A percentile compares a stretch with the other conserved stretches of the same genome.
phyloP scores from a whole-genome alignment of 2,113 vertebrate genomes.

The Varanus komodoensis region DNA sequence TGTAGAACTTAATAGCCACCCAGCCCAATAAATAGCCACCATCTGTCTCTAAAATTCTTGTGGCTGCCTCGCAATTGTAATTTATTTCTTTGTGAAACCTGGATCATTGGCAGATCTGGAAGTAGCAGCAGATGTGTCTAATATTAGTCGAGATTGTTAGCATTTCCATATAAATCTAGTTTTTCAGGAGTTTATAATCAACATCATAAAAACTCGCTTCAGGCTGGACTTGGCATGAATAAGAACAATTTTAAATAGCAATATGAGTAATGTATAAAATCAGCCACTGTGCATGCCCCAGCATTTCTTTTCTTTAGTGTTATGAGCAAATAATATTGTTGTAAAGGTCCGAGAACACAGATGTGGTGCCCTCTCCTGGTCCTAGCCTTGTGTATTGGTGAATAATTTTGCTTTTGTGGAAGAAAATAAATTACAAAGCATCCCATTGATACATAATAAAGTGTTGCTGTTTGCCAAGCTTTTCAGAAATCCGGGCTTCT shows the following conservation, averaged over 20 bases:
- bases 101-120: slow-evolving; percentile 8
- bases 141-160: slow-evolving; percentile 22
- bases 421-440: not conserved
- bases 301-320: slow-evolving; percentile 11
- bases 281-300: slow-evolving; percentile 1
- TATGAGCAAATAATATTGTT: slow-evolving; percentile 18
- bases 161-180: slow-evolving; percentile 32
- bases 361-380: slow-evolving; percentile 28
- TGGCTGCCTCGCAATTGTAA: slow-evolving; percentile 15
- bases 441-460: not conserved
- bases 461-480: not conserved
- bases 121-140: slow-evolving; percentile 23
- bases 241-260: slow-evolving; percentile 28
- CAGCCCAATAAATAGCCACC: slow-evolving; percentile 15
- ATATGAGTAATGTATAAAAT: slow-evolving; percentile 18
- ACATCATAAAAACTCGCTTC: slow-evolving; percentile 17
- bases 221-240: slow-evolving; percentile 18
- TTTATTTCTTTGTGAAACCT: slow-evolving; percentile 23
- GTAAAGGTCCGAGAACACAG: slow-evolving; percentile 25
- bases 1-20: slow-evolving; percentile 24
- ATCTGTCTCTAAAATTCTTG: slow-evolving; percentile 23
- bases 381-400: not conserved
- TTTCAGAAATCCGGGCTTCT: not conserved
- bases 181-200: slow-evolving; percentile 28
- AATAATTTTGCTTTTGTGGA: not conserved